Evolutionary conservation across 1,140 invertebrate genomes (phyloP).

Genomic region (Zaprionus capensis): DNA sequence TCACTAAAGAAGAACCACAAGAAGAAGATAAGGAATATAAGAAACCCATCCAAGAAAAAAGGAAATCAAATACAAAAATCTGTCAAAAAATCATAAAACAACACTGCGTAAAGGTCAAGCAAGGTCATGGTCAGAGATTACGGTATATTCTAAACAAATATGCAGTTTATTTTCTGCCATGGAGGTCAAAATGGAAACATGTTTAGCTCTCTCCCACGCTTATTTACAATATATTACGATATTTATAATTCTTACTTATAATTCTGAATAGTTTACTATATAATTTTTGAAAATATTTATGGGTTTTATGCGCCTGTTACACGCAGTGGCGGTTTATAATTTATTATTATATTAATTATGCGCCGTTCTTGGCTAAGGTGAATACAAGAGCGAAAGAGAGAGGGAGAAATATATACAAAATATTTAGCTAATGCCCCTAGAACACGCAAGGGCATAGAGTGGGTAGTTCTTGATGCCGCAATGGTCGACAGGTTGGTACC

Average conservation of each 20-base stretch:
- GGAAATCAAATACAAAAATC: constrained; percentile 14
- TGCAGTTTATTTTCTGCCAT: background rate
- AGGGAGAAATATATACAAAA: background rate
- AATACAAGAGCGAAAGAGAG: constrained; percentile 16
- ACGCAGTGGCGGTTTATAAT: constrained; percentile 58
- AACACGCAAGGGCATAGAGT: constrained; percentile 52
- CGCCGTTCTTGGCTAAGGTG: constrained; percentile 41
- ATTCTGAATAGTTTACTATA: constrained; percentile 20
- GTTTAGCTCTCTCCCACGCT: constrained; percentile 27
- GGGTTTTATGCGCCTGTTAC: constrained; percentile 51
- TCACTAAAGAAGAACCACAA: background rate
- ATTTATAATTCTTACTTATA: constrained; percentile 38
- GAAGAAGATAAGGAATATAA: background rate
- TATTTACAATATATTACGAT: constrained; percentile 11
- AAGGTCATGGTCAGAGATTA: constrained; percentile 65
- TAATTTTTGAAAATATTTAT: constrained; percentile 17
- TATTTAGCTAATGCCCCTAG: constrained; percentile 53
- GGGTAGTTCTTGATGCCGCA: background rate
- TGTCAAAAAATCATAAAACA: constrained; percentile 29
- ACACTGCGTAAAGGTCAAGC: constrained; percentile 52
- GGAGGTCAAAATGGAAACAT: constrained; percentile 23
- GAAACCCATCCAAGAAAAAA: background rate
- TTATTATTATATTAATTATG: constrained; percentile 73
- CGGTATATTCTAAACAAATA: constrained; percentile 18
- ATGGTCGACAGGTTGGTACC: background rate